These are phyloP conservation scores for Natrix natrix DNA, from an alignment of 2,797 vertebrate species.

Conservation along the genomic window DNA sequence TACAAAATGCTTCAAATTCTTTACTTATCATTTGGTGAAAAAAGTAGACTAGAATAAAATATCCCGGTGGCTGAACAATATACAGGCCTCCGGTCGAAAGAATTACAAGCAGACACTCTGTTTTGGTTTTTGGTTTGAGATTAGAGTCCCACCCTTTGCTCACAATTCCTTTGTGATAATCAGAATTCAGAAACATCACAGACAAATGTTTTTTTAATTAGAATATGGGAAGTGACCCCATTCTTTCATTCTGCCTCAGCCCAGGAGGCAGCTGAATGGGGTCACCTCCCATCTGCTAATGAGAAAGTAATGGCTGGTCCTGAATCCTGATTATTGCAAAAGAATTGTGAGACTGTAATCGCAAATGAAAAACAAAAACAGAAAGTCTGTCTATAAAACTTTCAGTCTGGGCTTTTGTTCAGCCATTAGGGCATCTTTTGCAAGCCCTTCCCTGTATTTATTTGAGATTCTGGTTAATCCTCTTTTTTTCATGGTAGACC, in stretches of 20 bases:
- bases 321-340: neutral
- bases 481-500: neutral
- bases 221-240: neutral
- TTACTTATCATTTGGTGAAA: neutral
- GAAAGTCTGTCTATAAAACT: neutral
- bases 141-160: neutral
- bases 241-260: neutral
- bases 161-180: neutral
- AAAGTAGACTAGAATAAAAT: neutral
- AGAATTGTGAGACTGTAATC: neutral
- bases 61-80: neutral
- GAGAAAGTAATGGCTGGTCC: neutral
- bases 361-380: neutral
- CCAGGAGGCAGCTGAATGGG: neutral
- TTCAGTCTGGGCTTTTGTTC: neutral
- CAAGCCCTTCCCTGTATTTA: neutral
- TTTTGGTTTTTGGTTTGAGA: neutral
- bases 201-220: neutral
- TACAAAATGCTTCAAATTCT: neutral
- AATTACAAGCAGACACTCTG: neutral
- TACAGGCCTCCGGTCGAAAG: neutral
- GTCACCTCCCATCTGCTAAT: neutral
- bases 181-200: neutral
- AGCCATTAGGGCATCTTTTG: neutral
- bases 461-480: neutral